Evolutionary conservation across 2,797 vertebrate genomes (phyloP).

Genomic region (Liparis tanakae): DNA sequence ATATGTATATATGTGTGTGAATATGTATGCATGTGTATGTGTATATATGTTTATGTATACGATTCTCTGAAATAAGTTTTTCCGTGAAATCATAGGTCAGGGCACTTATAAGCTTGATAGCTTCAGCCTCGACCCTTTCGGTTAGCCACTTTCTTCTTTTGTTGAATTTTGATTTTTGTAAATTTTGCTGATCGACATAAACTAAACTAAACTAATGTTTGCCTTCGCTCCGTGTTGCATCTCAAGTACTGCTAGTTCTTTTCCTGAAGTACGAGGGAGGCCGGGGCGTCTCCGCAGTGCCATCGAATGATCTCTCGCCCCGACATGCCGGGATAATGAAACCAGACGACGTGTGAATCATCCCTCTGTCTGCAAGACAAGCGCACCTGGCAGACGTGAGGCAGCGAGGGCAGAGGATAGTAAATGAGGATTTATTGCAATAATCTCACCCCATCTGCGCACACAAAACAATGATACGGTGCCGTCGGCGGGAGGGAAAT

Average conservation of each 20-base stretch:
- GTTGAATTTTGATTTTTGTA: too few relatives aligned
- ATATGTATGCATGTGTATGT: too few relatives aligned
- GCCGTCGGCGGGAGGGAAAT: conserved; percentile 3
- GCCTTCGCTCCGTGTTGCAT: conserved; percentile 1
- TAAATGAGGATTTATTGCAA: conserved; percentile 65
- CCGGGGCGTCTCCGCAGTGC: conserved; percentile 24
- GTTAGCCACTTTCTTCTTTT: too few relatives aligned
- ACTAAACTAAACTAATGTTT: too few relatives aligned
- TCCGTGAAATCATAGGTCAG: too few relatives aligned
- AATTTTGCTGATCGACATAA: too few relatives aligned
- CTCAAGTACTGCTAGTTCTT: not conserved
- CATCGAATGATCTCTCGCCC: conserved; percentile 43
- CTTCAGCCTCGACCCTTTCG: too few relatives aligned
- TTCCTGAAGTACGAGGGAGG: conserved; percentile 4
- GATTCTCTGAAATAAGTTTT: too few relatives aligned
- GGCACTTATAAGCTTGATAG: too few relatives aligned
- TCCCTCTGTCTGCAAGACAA: conserved; percentile 16
- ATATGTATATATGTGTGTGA: too few relatives aligned
- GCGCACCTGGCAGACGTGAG: conserved; percentile 86
- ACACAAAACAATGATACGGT: not conserved
- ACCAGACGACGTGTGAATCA: conserved; percentile 52
- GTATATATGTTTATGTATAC: too few relatives aligned
- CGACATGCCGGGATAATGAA: conserved; percentile 46
- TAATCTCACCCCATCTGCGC: conserved; percentile 22
- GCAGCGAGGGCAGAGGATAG: conserved; percentile 83